phyloP scores from a whole-genome alignment of 2,888 invertebrate species.

The Drosophila cognata region DNA sequence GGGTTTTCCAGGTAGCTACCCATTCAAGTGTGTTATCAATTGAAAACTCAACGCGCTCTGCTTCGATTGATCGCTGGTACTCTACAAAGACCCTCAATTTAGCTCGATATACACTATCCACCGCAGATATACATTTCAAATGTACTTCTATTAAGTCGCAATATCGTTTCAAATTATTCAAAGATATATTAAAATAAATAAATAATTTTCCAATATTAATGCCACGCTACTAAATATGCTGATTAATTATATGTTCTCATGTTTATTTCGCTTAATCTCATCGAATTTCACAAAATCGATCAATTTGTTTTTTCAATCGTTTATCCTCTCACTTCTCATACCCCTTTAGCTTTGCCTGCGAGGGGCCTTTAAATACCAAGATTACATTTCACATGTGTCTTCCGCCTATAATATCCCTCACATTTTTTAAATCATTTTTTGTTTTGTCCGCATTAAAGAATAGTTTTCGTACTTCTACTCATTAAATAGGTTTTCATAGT shows the following conservation, averaged over 20 bases:
- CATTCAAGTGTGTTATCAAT: constrained; percentile 78
- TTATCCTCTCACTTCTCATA: background rate
- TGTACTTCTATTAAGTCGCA: background rate
- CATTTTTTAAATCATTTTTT: background rate
- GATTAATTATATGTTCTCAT: background rate
- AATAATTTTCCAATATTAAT: background rate
- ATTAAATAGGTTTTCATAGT: background rate
- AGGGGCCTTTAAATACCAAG: too few relatives aligned
- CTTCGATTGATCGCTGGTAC: constrained; percentile 18
- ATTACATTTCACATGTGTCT: too few relatives aligned
- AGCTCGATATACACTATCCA: background rate
- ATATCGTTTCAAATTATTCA: background rate
- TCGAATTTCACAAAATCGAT: background rate
- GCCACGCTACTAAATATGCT: background rate
- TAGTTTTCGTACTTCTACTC: background rate
- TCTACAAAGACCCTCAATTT: constrained; percentile 8
- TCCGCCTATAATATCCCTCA: too few relatives aligned
- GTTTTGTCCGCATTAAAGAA: background rate
- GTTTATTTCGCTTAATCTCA: background rate
- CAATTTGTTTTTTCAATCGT: background rate
- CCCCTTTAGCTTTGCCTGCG: background rate
- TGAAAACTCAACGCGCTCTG: constrained; percentile 65
- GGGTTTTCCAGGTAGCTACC: constrained; percentile 20
- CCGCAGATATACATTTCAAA: background rate
- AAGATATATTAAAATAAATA: background rate